Evolutionary conservation across 2,797 vertebrate genomes (phyloP), one percentile per base, ranked within the genome.

Genomic region (Chaetodon trifasciatus): DNA sequence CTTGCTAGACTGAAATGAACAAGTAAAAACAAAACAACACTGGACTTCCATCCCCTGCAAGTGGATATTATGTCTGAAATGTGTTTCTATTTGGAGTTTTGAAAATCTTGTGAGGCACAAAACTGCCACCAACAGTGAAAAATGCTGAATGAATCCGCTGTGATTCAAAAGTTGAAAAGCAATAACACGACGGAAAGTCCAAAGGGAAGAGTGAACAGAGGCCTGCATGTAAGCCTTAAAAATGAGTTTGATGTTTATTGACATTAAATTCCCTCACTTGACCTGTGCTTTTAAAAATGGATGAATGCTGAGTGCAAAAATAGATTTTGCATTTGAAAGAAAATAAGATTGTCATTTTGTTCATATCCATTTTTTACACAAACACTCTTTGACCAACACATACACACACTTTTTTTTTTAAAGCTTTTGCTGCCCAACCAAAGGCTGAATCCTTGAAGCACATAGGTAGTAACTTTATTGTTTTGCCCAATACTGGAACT

Each of bases 281-380:
- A 92, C 88, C 90, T 28, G 91, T 93, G 91, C 91, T 95, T 94
- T 85, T 78, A 52, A 65, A 91, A 78, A 84, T 62, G 49, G 66
- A 89, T 83, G 74, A 84, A 82, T 76, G 75, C 75, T 42, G 76
- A 92, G 93, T 95, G 93, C 90, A 94, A 94, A 96, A 95, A 95
- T 95, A 95, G 81, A 90, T 93, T 93, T 94, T 93, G 88, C 85
- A 91, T 78, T 88, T 87, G 49, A 89, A 90, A 89, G 65, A 71
- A 91, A 90, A 90, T 80, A 93, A 69, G 92, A 95, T 94, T 94
- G 92, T 96, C 94, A 86, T 88, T 79, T 90, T 90, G 79, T 86
- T 88, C 35, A 73, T 57, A 66, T 73, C 39, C 56, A 70, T 64
- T 77, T 56, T 44, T 44, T 44, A 9, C 42, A 9, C 52, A 81